Conservation (phyloP, 2,797 vertebrate genomes). For the Hydrophis major region DNA sequence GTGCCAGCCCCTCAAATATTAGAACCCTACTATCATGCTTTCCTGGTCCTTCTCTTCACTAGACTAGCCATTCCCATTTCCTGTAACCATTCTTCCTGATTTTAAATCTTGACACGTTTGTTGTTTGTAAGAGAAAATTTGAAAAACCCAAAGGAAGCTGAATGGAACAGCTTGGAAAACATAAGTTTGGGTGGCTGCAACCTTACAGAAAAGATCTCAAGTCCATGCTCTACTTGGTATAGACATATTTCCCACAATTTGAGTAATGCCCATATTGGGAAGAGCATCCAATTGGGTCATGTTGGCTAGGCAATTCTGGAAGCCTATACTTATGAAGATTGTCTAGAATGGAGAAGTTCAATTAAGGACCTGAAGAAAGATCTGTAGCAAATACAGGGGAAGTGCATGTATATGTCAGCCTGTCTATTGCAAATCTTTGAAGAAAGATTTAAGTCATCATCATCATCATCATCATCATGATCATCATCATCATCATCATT, state of each 20-base stretch:
- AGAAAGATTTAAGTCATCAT: neutral
- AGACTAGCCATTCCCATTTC: no score
- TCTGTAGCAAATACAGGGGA: neutral
- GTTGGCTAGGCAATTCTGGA: neutral
- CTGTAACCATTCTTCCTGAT: neutral
- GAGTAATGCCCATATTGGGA: neutral
- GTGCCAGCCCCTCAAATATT: no score
- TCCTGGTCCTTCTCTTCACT: no score
- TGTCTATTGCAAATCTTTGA: neutral
- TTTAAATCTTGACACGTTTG: neutral
- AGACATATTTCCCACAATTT: neutral
- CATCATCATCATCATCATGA: no score
- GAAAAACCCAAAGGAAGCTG: neutral
- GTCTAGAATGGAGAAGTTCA: neutral
- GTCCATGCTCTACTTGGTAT: neutral
- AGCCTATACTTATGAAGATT: neutral
- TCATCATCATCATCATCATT: no score
- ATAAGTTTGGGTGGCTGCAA: neutral
- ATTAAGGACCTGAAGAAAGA: neutral
- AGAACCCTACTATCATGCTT: no score
- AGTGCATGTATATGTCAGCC: neutral
- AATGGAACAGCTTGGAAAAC: neutral
- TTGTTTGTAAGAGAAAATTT: neutral
- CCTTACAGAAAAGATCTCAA: neutral
- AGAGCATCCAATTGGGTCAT: neutral